Base-by-base conservation (phyloP, 2,888 invertebrate genomes). In the Scaptodrosophila latifasciaeformis region DNA sequence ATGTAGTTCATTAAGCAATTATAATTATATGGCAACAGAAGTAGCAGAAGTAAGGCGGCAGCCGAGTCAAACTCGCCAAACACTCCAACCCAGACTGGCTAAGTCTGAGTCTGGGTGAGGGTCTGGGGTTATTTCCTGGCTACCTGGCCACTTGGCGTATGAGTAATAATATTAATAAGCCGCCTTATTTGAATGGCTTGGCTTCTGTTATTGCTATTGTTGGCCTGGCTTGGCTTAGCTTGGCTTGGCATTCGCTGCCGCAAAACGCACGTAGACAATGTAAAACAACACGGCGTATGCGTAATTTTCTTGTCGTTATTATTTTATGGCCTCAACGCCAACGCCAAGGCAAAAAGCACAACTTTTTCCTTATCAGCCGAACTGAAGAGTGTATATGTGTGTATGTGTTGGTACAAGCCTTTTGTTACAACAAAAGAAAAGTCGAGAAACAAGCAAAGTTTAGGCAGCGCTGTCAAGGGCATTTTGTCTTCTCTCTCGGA, bases 201-300 rank as follows among this genome's bases (percentile, higher is more conserved):
- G n/a, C n/a, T n/a, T n/a, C n/a, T n/a, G n/a, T n/a, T n/a, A n/a
- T n/a, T n/a, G n/a, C n/a, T n/a, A n/a, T n/a, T n/a, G n/a, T n/a
- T n/a, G n/a, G n/a, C n/a, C n/a, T n/a, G n/a, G n/a, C n/a, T n/a
- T n/a, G n/a, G n/a, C n/a, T n/a, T n/a, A n/a, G n/a, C n/a, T n/a
- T n/a, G n/a, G n/a, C n/a, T n/a, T n/a, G n/a, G n/a, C 27, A 13
- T 1, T 2, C 27, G 12, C 6, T 31, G 54, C 49, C 49, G 34
- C 27, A 27, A 27, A 27, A 12, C 37, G 37, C 51, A 59, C 54
- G 59, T 58, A 62, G 62, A 64, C 58, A 50, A 50, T 65, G 75
- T 68, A 75, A 75, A 57, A 71, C 61, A 75, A 75, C 57, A 61
- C 72, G 68, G 66, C 76, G 79, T 66, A 75, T 78, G 78, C 68